Conservation (phyloP, 2,888 invertebrate genomes). For the Nomada hirtipes region DNA sequence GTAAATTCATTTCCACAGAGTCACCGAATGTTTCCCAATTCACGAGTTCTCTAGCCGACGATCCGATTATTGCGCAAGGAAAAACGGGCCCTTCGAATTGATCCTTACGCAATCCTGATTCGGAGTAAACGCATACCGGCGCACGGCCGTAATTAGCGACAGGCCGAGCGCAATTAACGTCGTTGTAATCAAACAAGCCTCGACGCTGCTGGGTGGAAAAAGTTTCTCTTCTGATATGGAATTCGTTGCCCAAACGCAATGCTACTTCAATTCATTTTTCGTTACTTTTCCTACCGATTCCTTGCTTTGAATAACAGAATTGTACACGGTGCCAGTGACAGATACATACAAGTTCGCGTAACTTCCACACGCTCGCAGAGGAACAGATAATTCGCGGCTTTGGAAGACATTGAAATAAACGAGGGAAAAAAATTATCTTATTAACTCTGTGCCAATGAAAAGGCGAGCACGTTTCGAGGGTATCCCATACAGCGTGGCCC, state of each 20-base stretch:
- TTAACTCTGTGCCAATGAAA: neutral
- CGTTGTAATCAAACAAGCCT: constrained; percentile 49
- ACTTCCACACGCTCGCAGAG: no score
- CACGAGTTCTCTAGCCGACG: neutral
- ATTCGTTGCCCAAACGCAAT: no score
- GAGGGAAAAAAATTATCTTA: neutral
- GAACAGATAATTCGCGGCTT: no score
- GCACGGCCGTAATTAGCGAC: constrained; percentile 62
- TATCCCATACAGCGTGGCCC: constrained; percentile 3
- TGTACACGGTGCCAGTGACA: no score
- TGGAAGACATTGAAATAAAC: no score
- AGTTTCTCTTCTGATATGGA: constrained; percentile 8
- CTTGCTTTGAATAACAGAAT: no score
- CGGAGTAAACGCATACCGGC: constrained; percentile 43
- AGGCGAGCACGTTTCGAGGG: neutral
- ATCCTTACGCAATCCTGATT: constrained; percentile 59
- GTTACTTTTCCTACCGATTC: no score
- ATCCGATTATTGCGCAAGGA: neutral
- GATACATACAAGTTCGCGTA: no score
- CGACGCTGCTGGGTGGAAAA: constrained; percentile 30
- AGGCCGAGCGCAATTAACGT: constrained; percentile 54
- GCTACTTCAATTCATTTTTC: no score
- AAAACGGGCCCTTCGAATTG: constrained; percentile 13
- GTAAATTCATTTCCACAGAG: neutral
- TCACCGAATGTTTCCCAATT: neutral